These are phyloP conservation scores for Meteorus colon DNA, from an alignment of 2,888 invertebrate genomes.

Conservation along the genomic window DNA sequence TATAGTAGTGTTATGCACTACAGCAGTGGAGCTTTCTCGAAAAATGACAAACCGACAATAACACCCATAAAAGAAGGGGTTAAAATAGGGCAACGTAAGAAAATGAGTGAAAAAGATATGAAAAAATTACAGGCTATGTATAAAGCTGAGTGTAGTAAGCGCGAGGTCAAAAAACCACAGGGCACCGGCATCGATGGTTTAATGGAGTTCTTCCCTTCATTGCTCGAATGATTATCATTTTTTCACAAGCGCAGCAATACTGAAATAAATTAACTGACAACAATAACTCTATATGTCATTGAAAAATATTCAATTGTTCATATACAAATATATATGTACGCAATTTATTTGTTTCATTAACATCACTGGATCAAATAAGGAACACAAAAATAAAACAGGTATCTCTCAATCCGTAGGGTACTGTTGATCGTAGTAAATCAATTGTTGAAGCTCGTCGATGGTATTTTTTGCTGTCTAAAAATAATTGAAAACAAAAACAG, in stretches of 20 bases:
- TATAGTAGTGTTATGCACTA: constrained; percentile 86
- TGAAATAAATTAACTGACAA: not conserved
- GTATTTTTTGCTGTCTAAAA: constrained; percentile 76
- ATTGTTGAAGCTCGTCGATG: constrained; percentile 76
- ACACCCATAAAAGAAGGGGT: constrained; percentile 76
- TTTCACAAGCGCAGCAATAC: not conserved
- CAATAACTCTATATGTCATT: not conserved
- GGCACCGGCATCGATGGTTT: not conserved
- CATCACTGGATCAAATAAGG: constrained; percentile 22
- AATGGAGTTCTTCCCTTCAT: not conserved
- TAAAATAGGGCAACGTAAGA: constrained; percentile 76
- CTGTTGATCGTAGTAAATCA: constrained; percentile 67
- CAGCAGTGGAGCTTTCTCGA: constrained; percentile 80
- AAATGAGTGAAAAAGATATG: constrained; percentile 77
- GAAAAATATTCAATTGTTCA: not conserved
- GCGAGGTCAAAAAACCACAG: constrained; percentile 39
- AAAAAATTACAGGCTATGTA: constrained; percentile 78
- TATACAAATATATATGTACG: not conserved
- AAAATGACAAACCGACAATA: constrained; percentile 80
- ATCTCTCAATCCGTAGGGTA: constrained; percentile 45
- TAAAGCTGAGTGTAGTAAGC: constrained; percentile 65
- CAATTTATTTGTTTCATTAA: not conserved
- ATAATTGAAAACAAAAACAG: constrained; percentile 27
- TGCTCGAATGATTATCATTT: not conserved
- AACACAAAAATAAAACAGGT: not conserved